phyloP scores from a whole-genome alignment of 2,797 vertebrate genomes.

The Bufotes viridis region DNA sequence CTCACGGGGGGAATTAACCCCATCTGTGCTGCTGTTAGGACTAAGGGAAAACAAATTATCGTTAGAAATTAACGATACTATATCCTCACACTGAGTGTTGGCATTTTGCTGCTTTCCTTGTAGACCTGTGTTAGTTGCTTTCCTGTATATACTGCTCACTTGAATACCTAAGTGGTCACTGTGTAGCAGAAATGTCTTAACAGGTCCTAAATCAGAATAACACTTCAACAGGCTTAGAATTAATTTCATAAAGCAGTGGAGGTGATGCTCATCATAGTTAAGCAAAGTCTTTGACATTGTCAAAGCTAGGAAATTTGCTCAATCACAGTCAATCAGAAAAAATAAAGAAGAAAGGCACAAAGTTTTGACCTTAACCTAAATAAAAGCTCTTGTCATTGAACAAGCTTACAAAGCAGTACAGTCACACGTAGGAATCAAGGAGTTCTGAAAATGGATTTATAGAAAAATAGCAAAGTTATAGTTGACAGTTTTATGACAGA shows the following conservation, averaged over 20 bases:
- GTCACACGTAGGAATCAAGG: not conserved
- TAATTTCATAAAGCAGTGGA: constrained; percentile 20
- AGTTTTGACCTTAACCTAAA: constrained; percentile 10
- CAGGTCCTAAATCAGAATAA: not conserved
- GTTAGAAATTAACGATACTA: not conserved
- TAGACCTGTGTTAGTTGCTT: not conserved
- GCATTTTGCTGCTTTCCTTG: not conserved
- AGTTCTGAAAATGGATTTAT: not conserved
- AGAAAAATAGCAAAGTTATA: not conserved
- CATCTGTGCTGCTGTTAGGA: no score
- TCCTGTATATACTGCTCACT: not conserved
- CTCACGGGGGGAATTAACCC: no score
- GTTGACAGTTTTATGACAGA: not conserved
- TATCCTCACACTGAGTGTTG: not conserved
- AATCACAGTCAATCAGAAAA: not conserved
- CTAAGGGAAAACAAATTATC: no score
- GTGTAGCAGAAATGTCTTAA: not conserved
- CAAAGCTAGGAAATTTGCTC: constrained; percentile 1
- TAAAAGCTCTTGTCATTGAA: constrained; percentile 2
- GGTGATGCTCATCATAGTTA: not conserved
- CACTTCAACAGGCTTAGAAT: not conserved
- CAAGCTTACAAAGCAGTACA: not conserved
- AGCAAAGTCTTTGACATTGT: constrained; percentile 27
- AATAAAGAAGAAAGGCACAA: constrained; percentile 4
- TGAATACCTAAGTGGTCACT: not conserved